A percentile compares a stretch with the other conserved stretches of the same genome.
phyloP scores from a whole-genome alignment of 2,888 invertebrate species.

The Heliconius hortense region DNA sequence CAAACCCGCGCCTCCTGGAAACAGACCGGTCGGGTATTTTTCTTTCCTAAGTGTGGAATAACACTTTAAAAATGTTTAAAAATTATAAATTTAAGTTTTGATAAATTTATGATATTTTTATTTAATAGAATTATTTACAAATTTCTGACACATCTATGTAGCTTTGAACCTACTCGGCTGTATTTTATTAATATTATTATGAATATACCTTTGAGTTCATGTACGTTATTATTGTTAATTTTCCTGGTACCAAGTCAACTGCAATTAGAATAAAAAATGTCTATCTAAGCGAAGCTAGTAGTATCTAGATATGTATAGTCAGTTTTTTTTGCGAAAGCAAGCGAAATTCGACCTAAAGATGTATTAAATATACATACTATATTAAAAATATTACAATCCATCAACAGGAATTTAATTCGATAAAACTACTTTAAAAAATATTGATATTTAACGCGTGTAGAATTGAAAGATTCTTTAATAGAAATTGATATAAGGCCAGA shows the following conservation, averaged over 20 bases:
- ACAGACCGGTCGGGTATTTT: too few relatives aligned
- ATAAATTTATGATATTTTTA: too few relatives aligned
- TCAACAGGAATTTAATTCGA: background rate
- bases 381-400: too few relatives aligned
- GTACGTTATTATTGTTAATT: background rate
- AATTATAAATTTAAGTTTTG: too few relatives aligned
- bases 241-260: background rate
- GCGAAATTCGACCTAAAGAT: background rate
- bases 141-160: too few relatives aligned
- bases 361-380: background rate
- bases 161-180: too few relatives aligned
- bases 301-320: background rate
- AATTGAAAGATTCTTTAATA: background rate
- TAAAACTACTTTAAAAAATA: background rate
- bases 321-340: background rate
- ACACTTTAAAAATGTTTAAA: too few relatives aligned
- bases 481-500: background rate
- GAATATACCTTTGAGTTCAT: background rate
- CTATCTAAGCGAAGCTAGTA: background rate
- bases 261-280: conserved; percentile 5
- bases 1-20: too few relatives aligned
- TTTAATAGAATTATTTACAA: too few relatives aligned
- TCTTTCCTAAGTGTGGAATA: too few relatives aligned
- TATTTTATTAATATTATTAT: background rate
- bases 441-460: background rate